A percentile compares a stretch with the other conserved stretches of the same genome.
Conservation (phyloP, 2,797 vertebrate genomes). For the Phoxinus dragarum region DNA sequence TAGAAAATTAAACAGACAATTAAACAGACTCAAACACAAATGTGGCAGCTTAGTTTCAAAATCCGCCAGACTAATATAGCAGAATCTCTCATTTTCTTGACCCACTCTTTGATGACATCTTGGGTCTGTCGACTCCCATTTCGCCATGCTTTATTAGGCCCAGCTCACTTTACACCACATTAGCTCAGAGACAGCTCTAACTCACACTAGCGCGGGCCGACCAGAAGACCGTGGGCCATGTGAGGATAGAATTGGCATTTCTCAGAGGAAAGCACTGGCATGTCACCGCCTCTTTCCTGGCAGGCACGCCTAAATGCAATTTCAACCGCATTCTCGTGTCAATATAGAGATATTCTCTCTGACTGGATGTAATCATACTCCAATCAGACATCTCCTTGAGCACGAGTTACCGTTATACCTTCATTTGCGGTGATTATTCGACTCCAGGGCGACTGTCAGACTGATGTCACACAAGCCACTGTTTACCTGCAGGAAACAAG, state of each 20-base stretch:
- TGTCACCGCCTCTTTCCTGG: background rate
- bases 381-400: conserved; percentile 35
- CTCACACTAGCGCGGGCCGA: conserved; percentile 24
- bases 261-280: background rate
- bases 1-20: conserved; percentile 10
- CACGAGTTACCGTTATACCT: conserved; percentile 6
- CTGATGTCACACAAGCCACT: conserved; percentile 23
- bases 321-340: conserved; percentile 27
- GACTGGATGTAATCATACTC: conserved; percentile 29
- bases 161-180: conserved; percentile 36
- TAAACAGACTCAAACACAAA: conserved; percentile 2
- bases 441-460: conserved; percentile 14
- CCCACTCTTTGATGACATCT: conserved; percentile 36
- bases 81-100: conserved; percentile 2
- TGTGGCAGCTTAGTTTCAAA: background rate
- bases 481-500: conserved; percentile 42
- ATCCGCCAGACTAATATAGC: background rate
- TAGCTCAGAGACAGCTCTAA: conserved; percentile 21
- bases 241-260: conserved; percentile 17
- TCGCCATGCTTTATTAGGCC: conserved; percentile 36
- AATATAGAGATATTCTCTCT: conserved; percentile 36
- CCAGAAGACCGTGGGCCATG: background rate
- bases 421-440: conserved; percentile 47
- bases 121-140: conserved; percentile 25
- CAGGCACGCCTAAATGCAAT: conserved; percentile 11